Percentiles rank a stretch among this genome's conserved stretches.
Conservation (phyloP, 2,113 vertebrate genomes). For the Gadus chalcogrammus region DNA sequence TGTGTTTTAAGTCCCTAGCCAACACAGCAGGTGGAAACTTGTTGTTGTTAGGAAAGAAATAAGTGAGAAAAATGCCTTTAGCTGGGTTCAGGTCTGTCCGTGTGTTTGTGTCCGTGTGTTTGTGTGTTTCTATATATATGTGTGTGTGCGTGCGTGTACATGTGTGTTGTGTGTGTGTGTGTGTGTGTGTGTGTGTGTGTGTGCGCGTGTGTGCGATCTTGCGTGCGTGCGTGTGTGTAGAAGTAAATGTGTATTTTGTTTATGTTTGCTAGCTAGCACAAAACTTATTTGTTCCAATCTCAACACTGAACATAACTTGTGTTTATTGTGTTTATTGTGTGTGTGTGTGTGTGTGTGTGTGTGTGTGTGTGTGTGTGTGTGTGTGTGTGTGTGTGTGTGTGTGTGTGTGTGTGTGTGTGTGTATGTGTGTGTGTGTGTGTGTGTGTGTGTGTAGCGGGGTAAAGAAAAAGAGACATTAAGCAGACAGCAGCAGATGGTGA, state of each 20-base stretch:
- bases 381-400: slow-evolving; percentile 16
- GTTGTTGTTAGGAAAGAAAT: slow-evolving; percentile 35
- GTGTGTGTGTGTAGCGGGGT: slow-evolving; percentile 24
- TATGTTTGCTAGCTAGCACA: slow-evolving; percentile 1
- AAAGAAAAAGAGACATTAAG: slow-evolving; percentile 46
- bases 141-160: background rate
- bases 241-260: background rate
- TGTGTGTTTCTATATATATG: background rate
- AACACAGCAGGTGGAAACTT: slow-evolving; percentile 42
- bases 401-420: slow-evolving; percentile 13
- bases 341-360: slow-evolving; percentile 10
- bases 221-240: background rate
- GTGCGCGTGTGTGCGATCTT: slow-evolving; percentile 6
- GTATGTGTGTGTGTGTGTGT: slow-evolving; percentile 14
- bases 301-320: slow-evolving; percentile 12
- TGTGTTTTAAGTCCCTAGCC: slow-evolving; percentile 27
- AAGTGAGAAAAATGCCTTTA: slow-evolving; percentile 4
- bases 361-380: slow-evolving; percentile 20
- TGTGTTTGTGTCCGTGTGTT: background rate
- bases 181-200: background rate
- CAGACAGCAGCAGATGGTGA: slow-evolving; percentile 71
- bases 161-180: background rate
- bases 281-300: background rate
- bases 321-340: slow-evolving; percentile 15
- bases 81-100: slow-evolving; percentile 17